These are phyloP conservation scores for Brachystomella parvula DNA, from an alignment of 1,140 invertebrate genomes.

Conservation along the genomic window DNA sequence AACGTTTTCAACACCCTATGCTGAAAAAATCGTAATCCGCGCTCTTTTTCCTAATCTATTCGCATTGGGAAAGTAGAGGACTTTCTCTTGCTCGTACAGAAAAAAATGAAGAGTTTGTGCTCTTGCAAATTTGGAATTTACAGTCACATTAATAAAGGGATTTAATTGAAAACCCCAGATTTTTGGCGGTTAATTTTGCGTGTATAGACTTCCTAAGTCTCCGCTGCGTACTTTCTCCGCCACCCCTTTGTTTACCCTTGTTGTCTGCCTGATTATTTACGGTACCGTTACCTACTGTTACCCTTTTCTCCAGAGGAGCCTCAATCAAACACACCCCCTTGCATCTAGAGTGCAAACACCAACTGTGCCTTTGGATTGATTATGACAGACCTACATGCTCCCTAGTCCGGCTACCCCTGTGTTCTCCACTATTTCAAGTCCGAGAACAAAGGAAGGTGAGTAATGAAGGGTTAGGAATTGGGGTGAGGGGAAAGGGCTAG, in stretches of 20 bases:
- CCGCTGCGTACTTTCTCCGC: neutral
- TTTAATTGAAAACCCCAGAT: no score
- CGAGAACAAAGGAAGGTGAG: constrained; percentile 7
- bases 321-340: neutral
- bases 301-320: no score
- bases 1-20: no score
- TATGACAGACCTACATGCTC: neutral
- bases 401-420: constrained; percentile 2
- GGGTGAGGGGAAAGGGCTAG: neutral
- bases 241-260: neutral
- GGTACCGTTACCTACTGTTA: neutral
- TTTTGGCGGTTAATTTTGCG: no score
- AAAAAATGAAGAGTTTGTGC: no score
- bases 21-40: no score
- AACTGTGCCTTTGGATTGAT: constrained; percentile 3
- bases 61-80: no score
- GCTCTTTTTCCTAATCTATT: no score
- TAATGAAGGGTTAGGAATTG: neutral
- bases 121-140: no score
- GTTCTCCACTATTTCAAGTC: constrained; percentile 4
- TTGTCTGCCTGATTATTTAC: neutral
- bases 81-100: no score
- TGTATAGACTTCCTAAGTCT: no score
- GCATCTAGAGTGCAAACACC: neutral
- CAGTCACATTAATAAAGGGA: no score